Evolutionary conservation across 2,113 vertebrate species (phyloP).

Genomic region (Neodon shergylaensis): DNA sequence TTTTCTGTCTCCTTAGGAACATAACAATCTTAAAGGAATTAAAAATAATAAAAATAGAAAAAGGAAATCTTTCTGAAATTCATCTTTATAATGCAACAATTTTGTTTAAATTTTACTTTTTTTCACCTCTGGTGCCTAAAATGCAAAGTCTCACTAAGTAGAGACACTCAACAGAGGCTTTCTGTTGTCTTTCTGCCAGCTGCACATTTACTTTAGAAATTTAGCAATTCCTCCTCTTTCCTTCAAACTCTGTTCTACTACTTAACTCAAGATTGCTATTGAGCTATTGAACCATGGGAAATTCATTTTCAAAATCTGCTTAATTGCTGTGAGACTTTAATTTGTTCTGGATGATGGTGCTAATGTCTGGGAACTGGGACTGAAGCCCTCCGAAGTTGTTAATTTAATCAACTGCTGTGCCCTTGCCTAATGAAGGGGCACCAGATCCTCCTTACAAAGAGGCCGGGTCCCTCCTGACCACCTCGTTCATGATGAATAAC

Average conservation of each 20-base stretch:
- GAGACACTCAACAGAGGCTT: slow-evolving; percentile 28
- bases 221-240: slow-evolving; percentile 31
- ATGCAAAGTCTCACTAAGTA: not conserved
- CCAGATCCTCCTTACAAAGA: slow-evolving; percentile 71
- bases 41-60: not conserved
- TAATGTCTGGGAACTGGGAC: slow-evolving; percentile 81
- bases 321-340: slow-evolving; percentile 83
- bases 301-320: slow-evolving; percentile 82
- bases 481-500: slow-evolving; percentile 75
- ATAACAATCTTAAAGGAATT: not conserved
- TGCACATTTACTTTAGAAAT: slow-evolving; percentile 57
- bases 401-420: slow-evolving; percentile 78
- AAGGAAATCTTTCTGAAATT: slow-evolving; percentile 1
- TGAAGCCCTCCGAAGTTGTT: slow-evolving; percentile 77
- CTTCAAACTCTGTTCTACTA: slow-evolving; percentile 48
- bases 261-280: slow-evolving; percentile 67
- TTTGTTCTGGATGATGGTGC: slow-evolving; percentile 82
- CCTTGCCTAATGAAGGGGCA: slow-evolving; percentile 73
- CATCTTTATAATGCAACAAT: slow-evolving; percentile 8
- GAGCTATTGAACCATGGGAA: slow-evolving; percentile 80
- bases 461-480: slow-evolving; percentile 65
- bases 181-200: slow-evolving; percentile 1
- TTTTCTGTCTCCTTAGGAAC: not conserved
- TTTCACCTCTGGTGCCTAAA: not conserved
- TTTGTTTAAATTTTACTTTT: slow-evolving; percentile 37